Percentiles rank a stretch among this genome's conserved stretches.
Evolutionary conservation across 2,113 vertebrate species (phyloP).

Genomic region (Alligator sinensis): DNA sequence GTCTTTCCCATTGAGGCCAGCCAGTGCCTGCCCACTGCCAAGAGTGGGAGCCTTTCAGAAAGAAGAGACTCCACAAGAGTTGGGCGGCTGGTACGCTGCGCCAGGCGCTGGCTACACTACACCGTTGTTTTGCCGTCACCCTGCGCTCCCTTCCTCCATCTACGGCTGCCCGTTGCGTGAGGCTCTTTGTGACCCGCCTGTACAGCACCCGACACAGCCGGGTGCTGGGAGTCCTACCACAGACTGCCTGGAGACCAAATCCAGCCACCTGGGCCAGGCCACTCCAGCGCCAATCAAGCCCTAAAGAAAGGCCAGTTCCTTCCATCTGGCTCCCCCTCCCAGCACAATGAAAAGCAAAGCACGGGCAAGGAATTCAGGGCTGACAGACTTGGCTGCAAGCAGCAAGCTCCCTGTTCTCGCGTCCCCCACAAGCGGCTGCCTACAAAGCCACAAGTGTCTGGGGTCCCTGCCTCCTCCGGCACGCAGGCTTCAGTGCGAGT

Average conservation of each 20-base stretch:
- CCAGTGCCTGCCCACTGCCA: neutral
- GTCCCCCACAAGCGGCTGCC: neutral
- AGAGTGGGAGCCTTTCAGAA: neutral
- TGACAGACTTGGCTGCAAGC: neutral
- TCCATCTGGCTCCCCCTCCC: neutral
- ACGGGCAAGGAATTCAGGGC: neutral
- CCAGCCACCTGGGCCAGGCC: no score
- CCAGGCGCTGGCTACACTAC: neutral
- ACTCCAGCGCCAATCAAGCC: no score
- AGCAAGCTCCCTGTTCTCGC: neutral
- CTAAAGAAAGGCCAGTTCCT: neutral
- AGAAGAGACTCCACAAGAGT: neutral
- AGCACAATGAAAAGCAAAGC: neutral
- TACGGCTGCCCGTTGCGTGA: neutral
- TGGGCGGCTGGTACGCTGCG: neutral
- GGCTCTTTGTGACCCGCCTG: neutral
- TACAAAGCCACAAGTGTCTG: neutral
- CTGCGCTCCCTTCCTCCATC: neutral
- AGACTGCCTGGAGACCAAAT: no score
- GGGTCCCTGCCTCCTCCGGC: neutral
- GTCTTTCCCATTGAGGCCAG: neutral
- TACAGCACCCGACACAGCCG: neutral
- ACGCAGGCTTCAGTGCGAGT: neutral
- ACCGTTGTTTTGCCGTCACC: neutral
- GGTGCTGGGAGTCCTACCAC: neutral